phyloP scores from a whole-genome alignment of 2,113 vertebrate genomes.

The Perca fluviatilis region DNA sequence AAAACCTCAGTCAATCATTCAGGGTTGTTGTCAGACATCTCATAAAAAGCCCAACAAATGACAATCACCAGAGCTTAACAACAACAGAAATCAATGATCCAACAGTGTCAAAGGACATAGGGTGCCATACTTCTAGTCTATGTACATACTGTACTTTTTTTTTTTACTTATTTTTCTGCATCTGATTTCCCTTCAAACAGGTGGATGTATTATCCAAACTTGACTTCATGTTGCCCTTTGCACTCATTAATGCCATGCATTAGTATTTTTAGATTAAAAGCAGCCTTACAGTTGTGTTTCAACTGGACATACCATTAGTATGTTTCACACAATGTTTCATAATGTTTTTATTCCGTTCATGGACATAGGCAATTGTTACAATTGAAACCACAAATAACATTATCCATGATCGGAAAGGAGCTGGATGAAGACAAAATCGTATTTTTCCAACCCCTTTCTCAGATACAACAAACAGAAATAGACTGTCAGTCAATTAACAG shows the following conservation, averaged over 20 bases:
- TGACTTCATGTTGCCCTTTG: not conserved
- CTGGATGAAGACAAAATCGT: too few relatives aligned
- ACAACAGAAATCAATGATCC: conserved; percentile 62
- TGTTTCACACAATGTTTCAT: too few relatives aligned
- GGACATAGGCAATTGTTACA: too few relatives aligned
- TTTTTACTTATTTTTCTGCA: not conserved
- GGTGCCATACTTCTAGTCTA: too few relatives aligned
- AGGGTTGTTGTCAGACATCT: conserved; percentile 52
- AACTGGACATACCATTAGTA: not conserved
- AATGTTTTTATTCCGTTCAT: too few relatives aligned
- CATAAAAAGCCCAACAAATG: conserved; percentile 56
- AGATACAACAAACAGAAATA: too few relatives aligned
- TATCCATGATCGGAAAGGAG: too few relatives aligned
- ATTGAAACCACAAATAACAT: too few relatives aligned
- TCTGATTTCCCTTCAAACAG: conserved; percentile 1
- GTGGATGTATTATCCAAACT: not conserved
- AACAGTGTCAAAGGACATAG: conserved; percentile 53
- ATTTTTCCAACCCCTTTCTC: too few relatives aligned
- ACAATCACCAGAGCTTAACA: conserved; percentile 58
- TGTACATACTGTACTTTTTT: not conserved
- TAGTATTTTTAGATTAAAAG: not conserved
- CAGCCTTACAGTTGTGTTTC: not conserved
- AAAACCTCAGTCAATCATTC: conserved; percentile 51
- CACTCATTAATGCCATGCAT: not conserved
- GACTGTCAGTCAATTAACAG: too few relatives aligned